Conservation (phyloP, 2,888 invertebrate genomes). For the Baronia brevicornis region DNA sequence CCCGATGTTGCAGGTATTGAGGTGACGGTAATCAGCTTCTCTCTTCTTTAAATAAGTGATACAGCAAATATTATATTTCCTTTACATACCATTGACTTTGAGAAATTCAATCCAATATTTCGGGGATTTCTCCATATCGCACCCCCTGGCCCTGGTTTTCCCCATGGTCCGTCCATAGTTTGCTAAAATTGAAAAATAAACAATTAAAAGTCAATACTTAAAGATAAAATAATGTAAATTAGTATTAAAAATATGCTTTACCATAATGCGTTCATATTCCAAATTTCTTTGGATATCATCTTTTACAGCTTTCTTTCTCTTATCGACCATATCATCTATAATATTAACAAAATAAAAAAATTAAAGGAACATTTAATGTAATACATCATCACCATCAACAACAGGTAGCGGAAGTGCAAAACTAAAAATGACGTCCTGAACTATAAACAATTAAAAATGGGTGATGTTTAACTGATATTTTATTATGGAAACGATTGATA, state of each 20-base stretch:
- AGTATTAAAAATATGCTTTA: conserved; percentile 45
- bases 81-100: conserved; percentile 81
- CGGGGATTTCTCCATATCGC: conserved; percentile 83
- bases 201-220: conserved; percentile 14
- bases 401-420: too few species aligned
- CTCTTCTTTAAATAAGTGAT: too few species aligned
- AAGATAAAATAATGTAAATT: conserved; percentile 20
- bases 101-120: conserved; percentile 82
- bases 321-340: conserved; percentile 76
- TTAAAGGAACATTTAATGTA: too few species aligned
- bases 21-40: too few species aligned
- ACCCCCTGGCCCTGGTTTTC: conserved; percentile 82
- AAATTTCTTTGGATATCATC: conserved; percentile 61
- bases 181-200: too few species aligned
- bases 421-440: too few species aligned
- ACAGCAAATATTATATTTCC: conserved; percentile 3
- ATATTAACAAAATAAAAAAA: too few species aligned
- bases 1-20: too few species aligned
- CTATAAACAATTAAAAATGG: too few species aligned
- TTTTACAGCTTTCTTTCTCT: conserved; percentile 64
- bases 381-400: too few species aligned
- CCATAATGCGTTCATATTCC: conserved; percentile 73
- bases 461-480: too few species aligned
- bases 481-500: too few species aligned
- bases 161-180: conserved; percentile 76